These are phyloP conservation scores for Aphidoletes aphidimyza DNA, from an alignment of 2,888 invertebrate species.

Conservation along the genomic window DNA sequence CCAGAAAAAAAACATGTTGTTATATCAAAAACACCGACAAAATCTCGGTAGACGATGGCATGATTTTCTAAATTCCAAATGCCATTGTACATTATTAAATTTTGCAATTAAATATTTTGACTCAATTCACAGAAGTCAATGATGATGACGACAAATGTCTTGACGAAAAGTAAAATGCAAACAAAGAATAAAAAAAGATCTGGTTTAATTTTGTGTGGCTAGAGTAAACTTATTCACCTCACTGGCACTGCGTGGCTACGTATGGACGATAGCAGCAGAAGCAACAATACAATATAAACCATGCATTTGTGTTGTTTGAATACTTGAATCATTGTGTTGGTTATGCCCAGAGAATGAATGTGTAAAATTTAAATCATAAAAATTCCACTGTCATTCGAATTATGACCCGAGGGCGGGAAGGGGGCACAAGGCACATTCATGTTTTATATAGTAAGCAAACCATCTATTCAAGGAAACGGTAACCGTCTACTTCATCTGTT, in stretches of 20 bases:
- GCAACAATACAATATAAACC: too few species aligned
- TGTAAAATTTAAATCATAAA: background rate
- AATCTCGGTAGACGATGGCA: background rate
- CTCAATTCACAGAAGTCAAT: background rate
- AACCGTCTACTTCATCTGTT: background rate
- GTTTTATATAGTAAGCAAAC: too few species aligned
- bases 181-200: too few species aligned
- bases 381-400: background rate
- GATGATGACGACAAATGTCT: too few species aligned
- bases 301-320: too few species aligned
- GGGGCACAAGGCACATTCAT: too few species aligned
- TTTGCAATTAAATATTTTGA: constrained; percentile 28
- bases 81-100: constrained; percentile 29
- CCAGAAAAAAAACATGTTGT: constrained; percentile 18
- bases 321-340: too few species aligned
- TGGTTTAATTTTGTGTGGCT: background rate
- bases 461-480: background rate
- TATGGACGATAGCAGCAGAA: too few species aligned
- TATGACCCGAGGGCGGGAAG: background rate
- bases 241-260: too few species aligned
- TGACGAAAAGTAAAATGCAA: constrained; percentile 6
- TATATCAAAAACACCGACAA: background rate
- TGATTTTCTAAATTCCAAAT: background rate
- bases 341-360: background rate
- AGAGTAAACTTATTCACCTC: background rate